Percentiles rank a stretch among this genome's conserved stretches.
phyloP scores from a whole-genome alignment of 1,140 invertebrate species.

The Drosophila mauritiana region DNA sequence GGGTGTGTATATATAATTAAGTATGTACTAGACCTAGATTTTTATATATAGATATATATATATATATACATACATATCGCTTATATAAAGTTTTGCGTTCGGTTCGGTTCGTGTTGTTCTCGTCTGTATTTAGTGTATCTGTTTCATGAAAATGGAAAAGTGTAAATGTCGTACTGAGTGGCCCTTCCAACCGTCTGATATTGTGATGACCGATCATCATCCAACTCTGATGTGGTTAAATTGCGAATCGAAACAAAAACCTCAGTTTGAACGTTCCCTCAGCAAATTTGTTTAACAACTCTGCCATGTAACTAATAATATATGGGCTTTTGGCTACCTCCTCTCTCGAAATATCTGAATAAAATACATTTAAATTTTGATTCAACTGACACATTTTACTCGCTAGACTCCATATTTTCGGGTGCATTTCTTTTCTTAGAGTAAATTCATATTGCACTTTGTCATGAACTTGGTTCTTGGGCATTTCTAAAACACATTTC shows the following conservation, averaged over 20 bases:
- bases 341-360: neutral
- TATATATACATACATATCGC: conserved; percentile 53
- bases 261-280: neutral
- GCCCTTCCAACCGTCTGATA: conserved; percentile 11
- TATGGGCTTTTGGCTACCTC: neutral
- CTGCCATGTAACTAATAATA: conserved; percentile 21
- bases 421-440: conserved; percentile 29
- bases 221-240: conserved; percentile 24
- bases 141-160: neutral
- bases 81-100: conserved; percentile 44
- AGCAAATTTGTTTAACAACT: conserved; percentile 66
- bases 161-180: neutral
- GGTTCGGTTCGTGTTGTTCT: conserved; percentile 34
- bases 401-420: conserved; percentile 6
- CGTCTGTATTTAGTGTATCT: conserved; percentile 15
- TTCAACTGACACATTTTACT: conserved; percentile 8
- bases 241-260: conserved; percentile 3
- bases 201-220: neutral
- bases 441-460: conserved; percentile 75
- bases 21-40: conserved; percentile 44
- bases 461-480: conserved; percentile 71
- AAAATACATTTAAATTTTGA: conserved; percentile 1
- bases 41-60: conserved; percentile 45
- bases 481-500: conserved; percentile 23
- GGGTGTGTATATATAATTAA: conserved; percentile 40